phyloP scores from a whole-genome alignment of 2,113 vertebrate genomes.

The Colinus virginianus region DNA sequence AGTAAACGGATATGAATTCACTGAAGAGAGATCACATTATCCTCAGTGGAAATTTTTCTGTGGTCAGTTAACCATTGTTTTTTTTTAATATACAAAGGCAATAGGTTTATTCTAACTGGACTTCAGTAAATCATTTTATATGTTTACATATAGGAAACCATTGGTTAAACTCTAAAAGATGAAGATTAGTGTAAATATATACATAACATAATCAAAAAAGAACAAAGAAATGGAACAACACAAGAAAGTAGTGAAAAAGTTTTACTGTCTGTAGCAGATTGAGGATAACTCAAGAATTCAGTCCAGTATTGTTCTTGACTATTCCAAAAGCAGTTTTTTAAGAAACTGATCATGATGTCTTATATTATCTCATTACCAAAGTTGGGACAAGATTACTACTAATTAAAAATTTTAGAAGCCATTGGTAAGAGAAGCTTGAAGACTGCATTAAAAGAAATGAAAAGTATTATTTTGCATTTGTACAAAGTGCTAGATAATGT shows the following conservation, averaged over 20 bases:
- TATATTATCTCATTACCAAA: neutral
- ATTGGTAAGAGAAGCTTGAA: neutral
- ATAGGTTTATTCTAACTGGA: slow-evolving; percentile 8
- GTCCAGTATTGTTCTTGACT: neutral
- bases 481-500: neutral
- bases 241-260: neutral
- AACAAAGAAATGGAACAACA: neutral
- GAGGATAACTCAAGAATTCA: neutral
- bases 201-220: neutral
- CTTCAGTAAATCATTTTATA: slow-evolving; percentile 8
- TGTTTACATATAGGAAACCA: slow-evolving; percentile 1
- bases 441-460: neutral
- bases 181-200: neutral
- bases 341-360: neutral
- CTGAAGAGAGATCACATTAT: slow-evolving; percentile 11
- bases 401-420: neutral
- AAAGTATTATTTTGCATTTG: neutral
- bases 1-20: slow-evolving; percentile 22
- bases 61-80: slow-evolving; percentile 47
- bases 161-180: slow-evolving; percentile 11
- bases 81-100: slow-evolving; percentile 25
- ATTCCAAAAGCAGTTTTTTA: neutral
- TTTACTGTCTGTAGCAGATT: neutral
- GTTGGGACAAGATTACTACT: neutral
- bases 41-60: slow-evolving; percentile 12